These are phyloP conservation scores for Fratercula arctica DNA, from an alignment of 2,797 vertebrate species.

Conservation along the genomic window DNA sequence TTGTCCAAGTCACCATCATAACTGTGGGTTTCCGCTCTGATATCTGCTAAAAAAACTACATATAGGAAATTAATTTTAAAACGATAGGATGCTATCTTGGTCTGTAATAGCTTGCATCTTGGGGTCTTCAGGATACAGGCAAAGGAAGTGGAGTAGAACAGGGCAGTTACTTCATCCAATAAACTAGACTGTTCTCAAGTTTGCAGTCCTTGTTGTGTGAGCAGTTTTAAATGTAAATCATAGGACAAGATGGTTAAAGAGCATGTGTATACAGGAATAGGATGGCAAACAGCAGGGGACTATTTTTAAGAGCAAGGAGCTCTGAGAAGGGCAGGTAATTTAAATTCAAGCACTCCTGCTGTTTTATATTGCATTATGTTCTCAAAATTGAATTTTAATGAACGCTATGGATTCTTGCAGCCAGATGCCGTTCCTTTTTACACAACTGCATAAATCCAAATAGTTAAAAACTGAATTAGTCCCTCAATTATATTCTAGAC, in stretches of 20 bases:
- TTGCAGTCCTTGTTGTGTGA: neutral
- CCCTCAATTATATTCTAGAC: neutral
- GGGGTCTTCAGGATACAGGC: neutral
- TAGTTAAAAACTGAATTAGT: neutral
- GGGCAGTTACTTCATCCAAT: neutral
- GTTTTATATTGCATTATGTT: neutral
- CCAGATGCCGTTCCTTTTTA: neutral
- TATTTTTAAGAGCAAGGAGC: neutral
- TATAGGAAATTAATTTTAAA: neutral
- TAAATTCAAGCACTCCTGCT: neutral
- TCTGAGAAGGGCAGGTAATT: neutral
- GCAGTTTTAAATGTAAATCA: neutral
- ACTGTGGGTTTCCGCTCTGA: neutral
- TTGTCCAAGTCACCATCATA: neutral
- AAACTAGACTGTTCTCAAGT: neutral
- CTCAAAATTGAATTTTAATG: neutral
- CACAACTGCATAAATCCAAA: neutral
- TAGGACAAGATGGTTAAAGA: neutral
- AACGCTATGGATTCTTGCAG: neutral
- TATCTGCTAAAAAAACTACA: neutral
- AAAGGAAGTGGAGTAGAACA: neutral
- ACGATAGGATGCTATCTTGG: neutral
- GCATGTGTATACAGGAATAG: accelerated
- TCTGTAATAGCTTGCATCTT: neutral
- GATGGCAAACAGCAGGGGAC: neutral